A percentile compares a stretch with the other conserved stretches of the same genome.
phyloP scores from a whole-genome alignment of 2,888 invertebrate genomes.

The Psylliodes chrysocephalus region DNA sequence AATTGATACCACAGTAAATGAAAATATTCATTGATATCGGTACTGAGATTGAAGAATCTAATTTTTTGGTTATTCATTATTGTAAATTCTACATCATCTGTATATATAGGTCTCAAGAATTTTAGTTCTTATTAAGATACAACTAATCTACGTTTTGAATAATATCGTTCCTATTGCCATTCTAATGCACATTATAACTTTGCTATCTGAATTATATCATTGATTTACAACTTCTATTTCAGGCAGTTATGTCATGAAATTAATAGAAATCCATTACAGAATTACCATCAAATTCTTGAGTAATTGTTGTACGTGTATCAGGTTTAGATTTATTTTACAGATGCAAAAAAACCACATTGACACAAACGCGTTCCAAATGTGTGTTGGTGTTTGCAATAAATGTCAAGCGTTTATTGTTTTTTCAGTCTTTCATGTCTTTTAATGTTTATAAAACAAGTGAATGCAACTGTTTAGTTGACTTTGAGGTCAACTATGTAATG shows the following conservation, averaged over 20 bases:
- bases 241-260: not conserved
- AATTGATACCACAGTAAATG: no score
- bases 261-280: not conserved
- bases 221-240: not conserved
- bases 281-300: slow-evolving; percentile 1
- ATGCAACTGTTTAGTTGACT: not conserved
- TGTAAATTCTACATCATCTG: no score
- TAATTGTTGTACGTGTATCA: not conserved
- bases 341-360: not conserved
- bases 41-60: no score
- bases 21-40: no score
- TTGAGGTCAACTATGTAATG: slow-evolving; percentile 4
- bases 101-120: no score
- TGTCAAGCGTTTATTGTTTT: slow-evolving; percentile 11
- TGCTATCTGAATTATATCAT: no score
- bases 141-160: no score
- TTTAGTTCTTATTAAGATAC: no score
- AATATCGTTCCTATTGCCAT: no score
- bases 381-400: slow-evolving; percentile 28
- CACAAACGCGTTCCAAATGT: slow-evolving; percentile 18
- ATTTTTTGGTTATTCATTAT: no score
- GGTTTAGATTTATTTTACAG: not conserved
- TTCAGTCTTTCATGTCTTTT: not conserved
- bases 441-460: not conserved
- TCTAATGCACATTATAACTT: no score